Evolutionary conservation across 2,888 invertebrate genomes (phyloP), one percentile per base, ranked within the genome.

Genomic region (Platerodrilus igneus): DNA sequence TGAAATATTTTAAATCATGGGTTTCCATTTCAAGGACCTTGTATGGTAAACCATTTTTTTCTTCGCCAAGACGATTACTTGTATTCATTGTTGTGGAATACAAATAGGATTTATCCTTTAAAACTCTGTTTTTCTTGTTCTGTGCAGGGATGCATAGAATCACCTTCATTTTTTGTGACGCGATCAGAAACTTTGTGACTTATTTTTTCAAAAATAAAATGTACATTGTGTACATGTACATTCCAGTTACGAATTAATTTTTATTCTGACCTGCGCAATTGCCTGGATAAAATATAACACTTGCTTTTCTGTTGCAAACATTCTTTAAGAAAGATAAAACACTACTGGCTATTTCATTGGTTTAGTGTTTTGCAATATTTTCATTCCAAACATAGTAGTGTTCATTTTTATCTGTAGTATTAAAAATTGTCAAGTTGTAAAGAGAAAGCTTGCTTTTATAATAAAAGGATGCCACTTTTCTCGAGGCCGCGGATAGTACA

Each of bases 391-490:
- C 23, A 28, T 13, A 37, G 11, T 29, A 56, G 15, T 25, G 8
- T 2, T 21, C 37, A 9, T 10, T 4, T n/a, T 45, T 33, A 30
- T 22, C 11, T 14, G 16, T 29, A 11, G 41, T n/a, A 11, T 48
- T 20, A 16, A 8, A 37, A 6, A 48, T 27, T 18, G 47, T 50
- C 19, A 51, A 50, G 28, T 51, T 52, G 27, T 31, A 50, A 8
- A 25, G 34, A 15, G 32, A 31, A 8, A 52, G 25, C 36, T 48
- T 49, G n/a, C 41, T 43, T 28, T 35, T 40, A 18, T 52, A 52
- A 35, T 52, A 52, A 41, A 51, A 52, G 16, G 31, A 8, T 19
- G 41, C 37, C n/a, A 34, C 28, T 15, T 49, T 44, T 15, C 51
- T 51, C 38, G 20, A 50, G 15, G 49, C 46, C n/a, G 29, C 13